Percentiles rank a stretch among this genome's conserved stretches.
phyloP scores from a whole-genome alignment of 2,797 vertebrate genomes.

The Masticophis lateralis region DNA sequence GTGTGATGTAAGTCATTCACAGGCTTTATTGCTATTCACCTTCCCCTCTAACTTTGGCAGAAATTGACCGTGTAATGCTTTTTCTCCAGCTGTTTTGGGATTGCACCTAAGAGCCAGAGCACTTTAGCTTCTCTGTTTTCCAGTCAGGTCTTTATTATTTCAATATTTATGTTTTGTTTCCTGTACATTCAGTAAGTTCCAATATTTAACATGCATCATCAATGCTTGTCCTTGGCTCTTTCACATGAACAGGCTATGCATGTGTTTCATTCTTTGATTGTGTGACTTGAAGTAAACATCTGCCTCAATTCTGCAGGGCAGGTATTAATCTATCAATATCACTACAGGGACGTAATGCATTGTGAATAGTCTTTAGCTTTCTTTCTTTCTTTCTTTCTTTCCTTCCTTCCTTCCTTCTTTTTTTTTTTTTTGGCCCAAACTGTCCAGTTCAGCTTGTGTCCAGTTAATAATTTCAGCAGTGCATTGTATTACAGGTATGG shows the following conservation, averaged over 20 bases:
- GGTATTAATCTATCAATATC: background rate
- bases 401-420: too few species aligned
- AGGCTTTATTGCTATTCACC: background rate
- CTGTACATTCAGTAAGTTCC: background rate
- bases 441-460: background rate
- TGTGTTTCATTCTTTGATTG: background rate
- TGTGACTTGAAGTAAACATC: background rate
- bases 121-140: background rate
- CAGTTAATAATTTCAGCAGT: too few species aligned
- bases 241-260: background rate
- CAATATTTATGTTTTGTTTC: background rate
- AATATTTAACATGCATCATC: background rate
- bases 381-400: too few species aligned
- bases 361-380: background rate
- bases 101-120: background rate
- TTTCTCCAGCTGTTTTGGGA: background rate
- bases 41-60: background rate
- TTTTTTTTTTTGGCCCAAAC: background rate
- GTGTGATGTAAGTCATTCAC: background rate
- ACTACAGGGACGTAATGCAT: background rate
- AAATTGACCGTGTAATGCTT: background rate
- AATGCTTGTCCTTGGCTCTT: background rate
- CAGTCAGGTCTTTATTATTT: background rate
- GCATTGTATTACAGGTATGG: too few species aligned
- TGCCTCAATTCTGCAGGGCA: background rate